phyloP scores from a whole-genome alignment of 2,888 invertebrate species.

The Perdita meconis region DNA sequence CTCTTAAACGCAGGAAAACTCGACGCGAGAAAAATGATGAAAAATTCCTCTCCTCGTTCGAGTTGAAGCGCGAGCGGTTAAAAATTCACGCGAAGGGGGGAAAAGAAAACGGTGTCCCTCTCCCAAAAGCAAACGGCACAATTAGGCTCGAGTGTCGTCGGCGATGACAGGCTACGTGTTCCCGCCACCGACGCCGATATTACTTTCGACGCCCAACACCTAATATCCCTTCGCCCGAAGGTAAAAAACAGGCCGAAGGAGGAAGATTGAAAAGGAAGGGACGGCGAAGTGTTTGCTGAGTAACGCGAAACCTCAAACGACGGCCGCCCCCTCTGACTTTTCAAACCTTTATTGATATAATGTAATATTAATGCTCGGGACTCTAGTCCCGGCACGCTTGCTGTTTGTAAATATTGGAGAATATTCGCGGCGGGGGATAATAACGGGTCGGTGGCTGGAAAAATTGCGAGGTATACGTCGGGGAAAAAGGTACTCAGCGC shows the following conservation, averaged over 20 bases:
- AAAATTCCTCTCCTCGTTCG: background rate
- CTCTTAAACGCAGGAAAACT: background rate
- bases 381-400: constrained; percentile 71
- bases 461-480: constrained; percentile 19
- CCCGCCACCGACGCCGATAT: constrained; percentile 42
- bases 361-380: constrained; percentile 73
- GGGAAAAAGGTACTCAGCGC: constrained; percentile 16
- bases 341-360: constrained; percentile 75
- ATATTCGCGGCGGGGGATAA: constrained; percentile 64
- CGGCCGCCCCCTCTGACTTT: constrained; percentile 72
- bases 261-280: constrained; percentile 67
- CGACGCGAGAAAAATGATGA: background rate
- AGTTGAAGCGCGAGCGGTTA: background rate
- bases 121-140: constrained; percentile 26
- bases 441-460: constrained; percentile 3
- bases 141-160: constrained; percentile 51
- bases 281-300: constrained; percentile 80
- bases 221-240: constrained; percentile 71
- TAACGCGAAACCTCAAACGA: constrained; percentile 80
- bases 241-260: constrained; percentile 67
- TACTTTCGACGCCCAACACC: constrained; percentile 59
- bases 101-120: background rate
- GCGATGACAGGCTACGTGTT: constrained; percentile 45
- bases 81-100: background rate
- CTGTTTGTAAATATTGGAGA: constrained; percentile 68